A percentile compares a stretch with the other conserved stretches of the same genome.
phyloP scores from a whole-genome alignment of 2,113 vertebrate genomes.

The Quiscalus mexicanus region DNA sequence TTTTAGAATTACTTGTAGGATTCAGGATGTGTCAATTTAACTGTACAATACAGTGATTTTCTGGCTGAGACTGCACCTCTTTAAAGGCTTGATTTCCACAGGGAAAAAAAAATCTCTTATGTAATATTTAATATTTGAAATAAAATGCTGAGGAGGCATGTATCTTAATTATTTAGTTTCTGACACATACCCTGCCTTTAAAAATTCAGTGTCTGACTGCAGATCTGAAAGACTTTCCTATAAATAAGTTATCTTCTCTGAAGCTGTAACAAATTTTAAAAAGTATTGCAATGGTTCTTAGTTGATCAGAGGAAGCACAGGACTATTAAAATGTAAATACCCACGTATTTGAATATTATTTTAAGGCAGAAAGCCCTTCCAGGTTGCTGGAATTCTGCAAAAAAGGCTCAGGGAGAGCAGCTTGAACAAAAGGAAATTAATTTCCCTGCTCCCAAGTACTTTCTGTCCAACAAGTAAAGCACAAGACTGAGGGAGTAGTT shows the following conservation, averaged over 20 bases:
- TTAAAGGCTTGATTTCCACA: conserved; percentile 37
- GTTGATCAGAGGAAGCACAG: not conserved
- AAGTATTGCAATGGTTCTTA: not conserved
- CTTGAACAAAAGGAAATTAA: not conserved
- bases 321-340: not conserved
- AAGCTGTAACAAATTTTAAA: conserved; percentile 52
- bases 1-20: not conserved
- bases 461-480: not conserved
- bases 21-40: not conserved
- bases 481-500: not conserved
- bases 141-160: conserved; percentile 67
- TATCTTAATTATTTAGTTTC: conserved; percentile 72
- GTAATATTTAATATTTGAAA: conserved; percentile 70
- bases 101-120: conserved; percentile 51
- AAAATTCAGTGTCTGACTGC: conserved; percentile 68
- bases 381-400: not conserved
- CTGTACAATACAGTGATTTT: conserved; percentile 14
- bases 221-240: conserved; percentile 63
- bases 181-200: conserved; percentile 68
- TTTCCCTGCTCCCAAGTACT: not conserved
- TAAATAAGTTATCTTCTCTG: conserved; percentile 69
- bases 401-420: not conserved
- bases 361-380: not conserved
- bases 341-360: not conserved
- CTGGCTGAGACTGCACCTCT: not conserved